phyloP scores from a whole-genome alignment of 1,140 invertebrate species.

The Amphibalanus amphitrite region DNA sequence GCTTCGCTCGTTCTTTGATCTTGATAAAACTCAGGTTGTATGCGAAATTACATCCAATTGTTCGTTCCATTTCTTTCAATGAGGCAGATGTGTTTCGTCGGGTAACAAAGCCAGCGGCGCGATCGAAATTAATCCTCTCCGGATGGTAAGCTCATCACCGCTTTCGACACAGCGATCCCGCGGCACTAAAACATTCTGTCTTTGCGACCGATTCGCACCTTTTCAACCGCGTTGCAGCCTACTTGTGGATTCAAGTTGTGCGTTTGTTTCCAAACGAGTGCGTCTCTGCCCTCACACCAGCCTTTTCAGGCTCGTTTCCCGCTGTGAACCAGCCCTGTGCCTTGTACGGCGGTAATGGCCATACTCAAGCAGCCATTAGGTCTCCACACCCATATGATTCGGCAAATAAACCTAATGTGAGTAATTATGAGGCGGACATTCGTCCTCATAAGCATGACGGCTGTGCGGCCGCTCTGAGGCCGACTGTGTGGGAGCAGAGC shows the following conservation, averaged over 20 bases:
- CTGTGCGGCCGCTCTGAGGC: neutral
- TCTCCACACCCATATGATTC: neutral
- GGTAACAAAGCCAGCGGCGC: neutral
- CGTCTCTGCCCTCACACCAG: too few relatives aligned
- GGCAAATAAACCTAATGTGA: neutral
- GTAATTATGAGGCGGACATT: neutral
- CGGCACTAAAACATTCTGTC: too few relatives aligned
- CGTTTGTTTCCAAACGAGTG: too few relatives aligned
- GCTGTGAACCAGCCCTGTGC: neutral
- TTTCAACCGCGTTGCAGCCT: too few relatives aligned
- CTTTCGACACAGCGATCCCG: too few relatives aligned
- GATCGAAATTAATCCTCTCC: neutral
- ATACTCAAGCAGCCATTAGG: neutral
- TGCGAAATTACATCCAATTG: neutral
- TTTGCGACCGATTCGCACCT: too few relatives aligned
- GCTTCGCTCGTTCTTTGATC: neutral
- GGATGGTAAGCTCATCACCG: too few relatives aligned
- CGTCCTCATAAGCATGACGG: neutral
- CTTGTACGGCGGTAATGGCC: neutral
- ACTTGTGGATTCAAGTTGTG: too few relatives aligned
- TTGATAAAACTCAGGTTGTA: neutral
- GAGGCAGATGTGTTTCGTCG: neutral
- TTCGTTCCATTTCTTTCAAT: constrained; percentile 2
- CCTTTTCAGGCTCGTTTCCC: too few relatives aligned
- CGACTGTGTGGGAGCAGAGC: too few relatives aligned